Conservation (phyloP, 2,888 invertebrate species). For the Drosophila peninsularis region DNA sequence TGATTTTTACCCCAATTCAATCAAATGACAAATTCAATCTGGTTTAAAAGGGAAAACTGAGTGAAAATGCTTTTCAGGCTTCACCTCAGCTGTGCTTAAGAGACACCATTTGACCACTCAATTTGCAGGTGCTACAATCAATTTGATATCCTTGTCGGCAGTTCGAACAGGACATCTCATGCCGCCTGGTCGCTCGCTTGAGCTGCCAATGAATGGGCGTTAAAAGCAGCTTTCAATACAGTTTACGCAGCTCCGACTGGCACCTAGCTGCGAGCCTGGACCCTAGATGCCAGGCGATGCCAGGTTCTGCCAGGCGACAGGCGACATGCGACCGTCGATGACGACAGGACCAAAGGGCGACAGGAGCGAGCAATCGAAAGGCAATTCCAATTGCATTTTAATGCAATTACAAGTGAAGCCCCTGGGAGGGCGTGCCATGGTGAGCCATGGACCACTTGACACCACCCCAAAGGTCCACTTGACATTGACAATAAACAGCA, state of each 20-base stretch:
- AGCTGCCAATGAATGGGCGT: slow-evolving; percentile 46
- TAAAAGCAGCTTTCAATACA: slow-evolving; percentile 76
- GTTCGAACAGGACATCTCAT: slow-evolving; percentile 9
- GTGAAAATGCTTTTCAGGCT: neutral
- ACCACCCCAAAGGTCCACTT: slow-evolving; percentile 75
- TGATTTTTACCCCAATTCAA: too few species aligned
- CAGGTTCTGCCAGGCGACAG: slow-evolving; percentile 45
- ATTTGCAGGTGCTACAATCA: slow-evolving; percentile 38
- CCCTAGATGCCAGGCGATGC: slow-evolving; percentile 37
- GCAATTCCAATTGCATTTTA: slow-evolving; percentile 84
- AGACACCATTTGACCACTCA: slow-evolving; percentile 16
- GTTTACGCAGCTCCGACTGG: slow-evolving; percentile 55
- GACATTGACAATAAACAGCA: slow-evolving; percentile 81
- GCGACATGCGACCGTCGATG: slow-evolving; percentile 40
- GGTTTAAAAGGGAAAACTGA: neutral
- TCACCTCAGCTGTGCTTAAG: slow-evolving; percentile 2
- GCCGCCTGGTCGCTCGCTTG: slow-evolving; percentile 29
- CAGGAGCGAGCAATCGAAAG: slow-evolving; percentile 27
- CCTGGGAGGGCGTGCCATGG: slow-evolving; percentile 2
- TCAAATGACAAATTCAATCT: neutral
- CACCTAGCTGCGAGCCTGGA: slow-evolving; percentile 40
- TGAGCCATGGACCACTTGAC: slow-evolving; percentile 38
- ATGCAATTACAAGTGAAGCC: slow-evolving; percentile 82
- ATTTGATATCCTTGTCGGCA: slow-evolving; percentile 32
- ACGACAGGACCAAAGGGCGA: slow-evolving; percentile 17